These are phyloP conservation scores for Drosophila ficusphila DNA, from an alignment of 1,140 invertebrate genomes.

Conservation along the genomic window DNA sequence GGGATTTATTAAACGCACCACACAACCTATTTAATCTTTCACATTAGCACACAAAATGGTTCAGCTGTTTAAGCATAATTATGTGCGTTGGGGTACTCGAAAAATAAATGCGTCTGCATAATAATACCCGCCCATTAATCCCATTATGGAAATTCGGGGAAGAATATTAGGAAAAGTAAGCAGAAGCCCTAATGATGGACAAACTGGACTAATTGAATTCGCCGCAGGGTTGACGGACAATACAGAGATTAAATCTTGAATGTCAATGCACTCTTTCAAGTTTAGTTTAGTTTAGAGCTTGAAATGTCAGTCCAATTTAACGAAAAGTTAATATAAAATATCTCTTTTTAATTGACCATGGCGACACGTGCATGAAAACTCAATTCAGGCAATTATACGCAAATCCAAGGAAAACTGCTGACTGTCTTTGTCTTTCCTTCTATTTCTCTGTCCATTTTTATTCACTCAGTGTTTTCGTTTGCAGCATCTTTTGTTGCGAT, in stretches of 20 bases:
- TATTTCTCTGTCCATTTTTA: neutral
- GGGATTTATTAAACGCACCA: conserved; percentile 27
- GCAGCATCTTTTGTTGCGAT: conserved; percentile 39
- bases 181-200: neutral
- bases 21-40: conserved; percentile 24
- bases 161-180: conserved; percentile 9
- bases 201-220: conserved; percentile 18
- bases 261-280: neutral
- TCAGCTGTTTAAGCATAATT: conserved; percentile 37
- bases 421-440: neutral
- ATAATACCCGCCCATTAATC: conserved; percentile 20
- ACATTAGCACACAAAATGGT: conserved; percentile 38
- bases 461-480: conserved; percentile 10
- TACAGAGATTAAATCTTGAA: neutral
- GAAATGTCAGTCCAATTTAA: too few relatives aligned
- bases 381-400: conserved; percentile 18
- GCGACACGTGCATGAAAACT: neutral
- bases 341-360: neutral
- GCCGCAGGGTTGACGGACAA: neutral
- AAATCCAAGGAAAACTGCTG: conserved; percentile 15
- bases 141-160: conserved; percentile 23
- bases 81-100: conserved; percentile 8
- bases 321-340: neutral
- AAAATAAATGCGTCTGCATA: conserved; percentile 42
- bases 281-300: neutral